These are phyloP conservation scores for Dynastes hyllus DNA, from an alignment of 2,888 invertebrate species.

Conservation along the genomic window DNA sequence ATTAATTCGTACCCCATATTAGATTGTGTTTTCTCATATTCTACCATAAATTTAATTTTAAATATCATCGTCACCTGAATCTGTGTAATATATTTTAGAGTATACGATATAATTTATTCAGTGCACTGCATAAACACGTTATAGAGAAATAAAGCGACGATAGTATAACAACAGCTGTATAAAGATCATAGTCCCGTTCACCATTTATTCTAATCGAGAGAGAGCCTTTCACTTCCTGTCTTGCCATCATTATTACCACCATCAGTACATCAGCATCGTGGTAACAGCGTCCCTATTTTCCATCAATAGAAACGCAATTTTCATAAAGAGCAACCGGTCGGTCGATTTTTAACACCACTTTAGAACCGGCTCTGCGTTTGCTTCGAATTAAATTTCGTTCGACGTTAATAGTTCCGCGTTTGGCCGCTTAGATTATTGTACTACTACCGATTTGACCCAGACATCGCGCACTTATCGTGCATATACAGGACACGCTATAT, in stretches of 20 bases:
- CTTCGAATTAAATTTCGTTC: neutral
- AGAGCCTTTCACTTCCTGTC: constrained; percentile 39
- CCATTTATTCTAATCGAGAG: constrained; percentile 29
- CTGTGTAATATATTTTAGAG: too few relatives aligned
- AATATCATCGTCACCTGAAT: too few relatives aligned
- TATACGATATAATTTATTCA: too few relatives aligned
- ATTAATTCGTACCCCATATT: too few relatives aligned
- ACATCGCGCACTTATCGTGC: neutral
- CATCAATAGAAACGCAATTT: constrained; percentile 24
- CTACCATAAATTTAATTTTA: too few relatives aligned
- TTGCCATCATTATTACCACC: constrained; percentile 12
- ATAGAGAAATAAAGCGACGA: too few relatives aligned
- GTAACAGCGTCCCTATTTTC: constrained; percentile 21
- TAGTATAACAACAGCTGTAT: neutral
- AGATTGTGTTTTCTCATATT: too few relatives aligned
- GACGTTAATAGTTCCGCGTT: neutral
- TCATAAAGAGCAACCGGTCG: neutral
- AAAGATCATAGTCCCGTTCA: constrained; percentile 18
- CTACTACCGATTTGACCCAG: neutral
- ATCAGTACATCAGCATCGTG: constrained; percentile 1
- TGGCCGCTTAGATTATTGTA: neutral
- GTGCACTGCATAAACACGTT: too few relatives aligned
- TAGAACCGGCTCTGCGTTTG: neutral
- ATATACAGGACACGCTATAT: too few relatives aligned
- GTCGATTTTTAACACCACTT: constrained; percentile 26